A percentile compares a stretch with the other conserved stretches of the same genome.
Conservation (phyloP, 2,113 vertebrate genomes). For the Hyaena hyaena region DNA sequence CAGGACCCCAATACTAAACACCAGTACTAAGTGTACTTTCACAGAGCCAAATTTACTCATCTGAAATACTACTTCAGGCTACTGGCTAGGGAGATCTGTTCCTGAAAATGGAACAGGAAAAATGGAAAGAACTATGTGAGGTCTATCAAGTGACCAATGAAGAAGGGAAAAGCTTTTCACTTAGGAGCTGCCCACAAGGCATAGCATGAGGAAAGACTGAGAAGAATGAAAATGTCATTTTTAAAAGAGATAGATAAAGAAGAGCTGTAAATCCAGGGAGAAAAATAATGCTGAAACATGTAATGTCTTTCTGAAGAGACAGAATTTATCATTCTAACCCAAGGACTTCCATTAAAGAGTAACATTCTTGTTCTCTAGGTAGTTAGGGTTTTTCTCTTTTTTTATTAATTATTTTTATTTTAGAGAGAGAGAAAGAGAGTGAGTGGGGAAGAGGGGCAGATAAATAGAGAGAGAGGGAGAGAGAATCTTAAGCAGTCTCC, state of each 20-base stretch:
- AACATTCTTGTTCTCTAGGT: neutral
- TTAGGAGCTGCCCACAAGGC: neutral
- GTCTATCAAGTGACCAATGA: neutral
- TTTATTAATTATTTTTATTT: too few species aligned
- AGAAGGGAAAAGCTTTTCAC: neutral
- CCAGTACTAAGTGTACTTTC: neutral
- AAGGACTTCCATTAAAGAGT: neutral
- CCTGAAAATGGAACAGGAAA: conserved; percentile 16
- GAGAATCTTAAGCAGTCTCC: too few species aligned
- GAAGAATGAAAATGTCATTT: conserved; percentile 14
- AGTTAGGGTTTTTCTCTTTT: neutral
- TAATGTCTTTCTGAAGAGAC: neutral
- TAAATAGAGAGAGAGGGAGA: too few species aligned
- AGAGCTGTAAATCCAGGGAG: neutral
- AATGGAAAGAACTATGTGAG: conserved; percentile 57
- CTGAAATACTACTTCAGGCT: conserved; percentile 25
- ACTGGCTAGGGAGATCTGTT: conserved; percentile 7
- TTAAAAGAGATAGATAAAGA: conserved; percentile 14
- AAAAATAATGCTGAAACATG: neutral
- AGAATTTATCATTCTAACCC: neutral
- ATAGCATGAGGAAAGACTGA: neutral
- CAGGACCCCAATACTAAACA: neutral
- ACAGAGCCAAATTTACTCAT: neutral
- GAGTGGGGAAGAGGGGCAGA: too few species aligned
- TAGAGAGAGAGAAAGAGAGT: too few species aligned